Evolutionary conservation across 2,113 vertebrate species (phyloP), one percentile per base, ranked within the genome.

Genomic region (Prochilodus magdalenae): DNA sequence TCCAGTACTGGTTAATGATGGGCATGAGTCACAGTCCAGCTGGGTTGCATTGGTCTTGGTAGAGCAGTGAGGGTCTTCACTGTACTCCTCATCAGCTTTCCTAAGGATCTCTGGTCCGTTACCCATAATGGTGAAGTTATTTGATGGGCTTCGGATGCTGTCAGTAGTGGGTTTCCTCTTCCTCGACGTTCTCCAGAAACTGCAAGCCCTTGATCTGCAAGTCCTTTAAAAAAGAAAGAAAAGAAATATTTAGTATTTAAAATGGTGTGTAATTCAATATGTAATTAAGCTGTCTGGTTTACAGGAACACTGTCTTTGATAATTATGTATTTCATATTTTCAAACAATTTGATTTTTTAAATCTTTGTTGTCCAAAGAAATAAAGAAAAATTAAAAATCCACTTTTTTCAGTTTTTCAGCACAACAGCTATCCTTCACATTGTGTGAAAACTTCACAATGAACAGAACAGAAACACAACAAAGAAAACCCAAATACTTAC

Each of bases 101-200:
- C 75, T 81, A 1, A 60, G 16, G 3, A 85, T 89, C 15, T 75
- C 83, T 27, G 27, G 49, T 3, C 87, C 84, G 15, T 26, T 1
- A n/a, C 89, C 88, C 33, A 85, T 80, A 71, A 86, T 71, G 51
- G 89, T 44, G 75, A 88, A 89, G 77, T 79, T 86, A 83, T 85
- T 40, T 0, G 85, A 84, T 59, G n/a, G n/a, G 86, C 51, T 76
- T 88, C 71, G 11, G 87, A 87, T 57, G 88, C 87, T 33, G 47
- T 26, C 0, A 89, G 18, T 20, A 89, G 75, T 84, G 29, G 27
- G 6, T 29, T 62, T 85, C 87, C 0, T 86, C 67, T 36, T 70
- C 18, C 0, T 88, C 33, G 1, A 87, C 30, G 0, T 47, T 24
- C 44, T 1, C 74, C 53, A 89, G 4, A 67, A 90, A 77, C 24